phyloP scores from a whole-genome alignment of 2,888 invertebrate genomes.

The Clusia tigrina region DNA sequence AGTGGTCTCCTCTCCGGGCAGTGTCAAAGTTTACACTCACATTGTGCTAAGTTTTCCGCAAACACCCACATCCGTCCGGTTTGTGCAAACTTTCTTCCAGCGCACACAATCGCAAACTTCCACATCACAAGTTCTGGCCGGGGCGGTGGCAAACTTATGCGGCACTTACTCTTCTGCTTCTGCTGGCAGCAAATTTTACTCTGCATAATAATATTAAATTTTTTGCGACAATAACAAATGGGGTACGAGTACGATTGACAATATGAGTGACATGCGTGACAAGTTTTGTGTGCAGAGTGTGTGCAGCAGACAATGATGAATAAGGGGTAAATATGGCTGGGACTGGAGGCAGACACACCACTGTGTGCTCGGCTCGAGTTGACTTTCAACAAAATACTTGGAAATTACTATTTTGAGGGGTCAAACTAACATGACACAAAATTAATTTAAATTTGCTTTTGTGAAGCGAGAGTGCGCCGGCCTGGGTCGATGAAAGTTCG shows the following conservation, averaged over 20 bases:
- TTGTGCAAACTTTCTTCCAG: background rate
- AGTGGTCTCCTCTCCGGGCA: background rate
- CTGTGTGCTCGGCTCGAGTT: background rate
- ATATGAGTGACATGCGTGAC: conserved; percentile 5
- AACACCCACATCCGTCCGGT: background rate
- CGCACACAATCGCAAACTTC: conserved; percentile 1
- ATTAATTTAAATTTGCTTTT: background rate
- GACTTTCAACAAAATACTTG: background rate
- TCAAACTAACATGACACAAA: background rate
- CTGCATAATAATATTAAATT: background rate
- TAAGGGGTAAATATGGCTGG: background rate
- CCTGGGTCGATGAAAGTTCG: background rate
- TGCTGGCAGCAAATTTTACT: background rate
- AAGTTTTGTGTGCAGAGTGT: background rate
- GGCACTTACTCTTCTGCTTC: no score
- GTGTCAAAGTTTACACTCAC: conserved; percentile 6
- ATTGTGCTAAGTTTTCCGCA: background rate
- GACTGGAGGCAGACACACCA: background rate
- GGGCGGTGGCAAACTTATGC: conserved; percentile 1
- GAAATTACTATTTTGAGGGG: background rate
- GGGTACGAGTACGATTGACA: background rate
- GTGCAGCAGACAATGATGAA: background rate
- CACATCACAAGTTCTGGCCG: background rate
- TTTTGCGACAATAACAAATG: background rate
- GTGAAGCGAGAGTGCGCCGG: no score